phyloP scores from a whole-genome alignment of 2,113 vertebrate species.

The Pholis gunnellus region DNA sequence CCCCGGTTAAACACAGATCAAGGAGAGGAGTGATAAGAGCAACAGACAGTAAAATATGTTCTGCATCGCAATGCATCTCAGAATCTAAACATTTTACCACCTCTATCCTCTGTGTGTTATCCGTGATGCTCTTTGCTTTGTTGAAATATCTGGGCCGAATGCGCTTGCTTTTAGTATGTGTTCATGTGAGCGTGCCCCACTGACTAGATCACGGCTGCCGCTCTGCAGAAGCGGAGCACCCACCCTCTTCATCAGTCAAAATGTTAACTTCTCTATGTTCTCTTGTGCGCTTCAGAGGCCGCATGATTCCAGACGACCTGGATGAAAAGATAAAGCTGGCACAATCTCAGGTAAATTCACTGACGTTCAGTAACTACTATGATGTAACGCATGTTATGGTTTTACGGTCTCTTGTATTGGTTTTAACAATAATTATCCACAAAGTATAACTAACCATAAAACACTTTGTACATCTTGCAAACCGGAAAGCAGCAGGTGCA shows the following conservation, averaged over 20 bases:
- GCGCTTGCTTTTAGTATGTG: too few relatives aligned
- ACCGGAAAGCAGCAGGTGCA: not conserved
- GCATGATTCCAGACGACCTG: slow-evolving; percentile 90
- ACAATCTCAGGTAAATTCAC: slow-evolving; percentile 80
- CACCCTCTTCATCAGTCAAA: not conserved
- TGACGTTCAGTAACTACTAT: not conserved
- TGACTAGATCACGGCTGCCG: not conserved
- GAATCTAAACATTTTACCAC: too few relatives aligned
- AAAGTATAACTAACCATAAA: not conserved
- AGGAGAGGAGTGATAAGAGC: too few relatives aligned
- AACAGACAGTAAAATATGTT: too few relatives aligned
- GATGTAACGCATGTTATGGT: not conserved
- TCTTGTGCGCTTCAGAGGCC: slow-evolving; percentile 83
- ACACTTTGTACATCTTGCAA: not conserved
- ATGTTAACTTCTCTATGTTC: not conserved
- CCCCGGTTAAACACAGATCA: too few relatives aligned
- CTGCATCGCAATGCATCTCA: too few relatives aligned
- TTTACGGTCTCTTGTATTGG: not conserved
- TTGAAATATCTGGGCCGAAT: too few relatives aligned
- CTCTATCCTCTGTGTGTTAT: too few relatives aligned
- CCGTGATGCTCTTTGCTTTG: too few relatives aligned
- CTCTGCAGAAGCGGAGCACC: not conserved
- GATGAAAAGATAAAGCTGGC: slow-evolving; percentile 87
- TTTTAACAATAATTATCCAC: not conserved
- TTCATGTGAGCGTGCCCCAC: not conserved